A percentile compares a stretch with the other conserved stretches of the same genome.
Conservation (phyloP, 2,797 vertebrate genomes). For the Acanthiza pusilla region DNA sequence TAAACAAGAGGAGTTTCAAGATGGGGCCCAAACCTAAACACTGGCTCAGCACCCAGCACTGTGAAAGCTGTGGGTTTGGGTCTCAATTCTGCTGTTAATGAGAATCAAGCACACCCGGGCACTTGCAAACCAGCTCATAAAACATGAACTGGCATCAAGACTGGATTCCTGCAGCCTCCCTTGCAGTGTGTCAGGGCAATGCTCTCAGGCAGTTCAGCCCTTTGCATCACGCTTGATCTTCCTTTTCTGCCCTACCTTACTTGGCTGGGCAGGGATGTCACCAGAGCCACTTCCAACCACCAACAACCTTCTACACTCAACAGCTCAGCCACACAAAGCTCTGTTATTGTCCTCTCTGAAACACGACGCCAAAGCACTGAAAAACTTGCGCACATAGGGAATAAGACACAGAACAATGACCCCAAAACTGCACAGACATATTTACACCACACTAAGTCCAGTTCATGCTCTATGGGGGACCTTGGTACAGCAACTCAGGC, state of each 20-base stretch:
- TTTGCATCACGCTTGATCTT: neutral
- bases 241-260: neutral
- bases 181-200: neutral
- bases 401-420: neutral
- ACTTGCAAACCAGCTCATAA: neutral
- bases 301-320: neutral
- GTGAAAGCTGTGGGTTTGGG: neutral
- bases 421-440: neutral
- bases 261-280: neutral
- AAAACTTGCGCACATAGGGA: neutral
- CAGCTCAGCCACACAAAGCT: neutral
- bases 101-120: neutral
- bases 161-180: neutral
- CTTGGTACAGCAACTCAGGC: neutral
- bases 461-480: neutral
- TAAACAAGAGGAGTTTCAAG: slow-evolving; percentile 25
- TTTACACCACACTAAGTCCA: neutral
- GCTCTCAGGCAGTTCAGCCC: neutral
- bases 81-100: neutral
- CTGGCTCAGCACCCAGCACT: neutral
- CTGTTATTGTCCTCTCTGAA: neutral
- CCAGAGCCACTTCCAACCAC: neutral
- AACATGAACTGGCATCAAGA: neutral
- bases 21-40: slow-evolving; percentile 14
- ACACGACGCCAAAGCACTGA: neutral